Conservation (phyloP, 2,113 vertebrate genomes). For the Sapajus apella region DNA sequence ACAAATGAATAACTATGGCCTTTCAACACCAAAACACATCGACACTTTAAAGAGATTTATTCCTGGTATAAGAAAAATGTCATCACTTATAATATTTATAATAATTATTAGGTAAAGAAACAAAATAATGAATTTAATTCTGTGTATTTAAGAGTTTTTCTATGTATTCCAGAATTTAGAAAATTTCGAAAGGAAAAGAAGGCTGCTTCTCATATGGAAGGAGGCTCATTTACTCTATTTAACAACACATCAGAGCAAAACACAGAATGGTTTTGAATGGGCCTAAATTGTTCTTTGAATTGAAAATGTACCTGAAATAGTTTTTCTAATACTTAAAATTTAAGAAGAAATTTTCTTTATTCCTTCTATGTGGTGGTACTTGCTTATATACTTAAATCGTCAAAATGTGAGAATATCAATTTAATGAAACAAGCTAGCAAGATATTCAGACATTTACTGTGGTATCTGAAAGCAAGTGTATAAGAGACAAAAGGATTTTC, state of each 20-base stretch:
- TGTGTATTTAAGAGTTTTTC: neutral
- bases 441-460: slow-evolving; percentile 15
- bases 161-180: neutral
- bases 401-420: slow-evolving; percentile 10
- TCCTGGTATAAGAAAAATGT: neutral
- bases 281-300: slow-evolving; percentile 44
- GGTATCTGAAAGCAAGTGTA: neutral
- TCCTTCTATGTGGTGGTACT: neutral
- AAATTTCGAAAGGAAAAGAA: slow-evolving; percentile 1
- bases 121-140: neutral
- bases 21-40: neutral
- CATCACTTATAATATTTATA: neutral
- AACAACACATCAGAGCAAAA: slow-evolving; percentile 50
- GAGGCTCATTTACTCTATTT: slow-evolving; percentile 19
- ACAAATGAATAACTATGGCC: neutral
- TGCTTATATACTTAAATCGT: slow-evolving; percentile 52
- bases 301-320: neutral
- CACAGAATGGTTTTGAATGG: slow-evolving; percentile 31
- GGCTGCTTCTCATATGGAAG: neutral
- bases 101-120: slow-evolving; percentile 2
- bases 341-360: neutral
- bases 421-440: slow-evolving; percentile 40
- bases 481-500: slow-evolving; percentile 21
- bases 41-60: neutral
- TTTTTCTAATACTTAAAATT: neutral